Percentiles rank a stretch among this genome's conserved stretches.
These are phyloP conservation scores for Henicopernis longicauda DNA, from an alignment of 2,113 vertebrate genomes.

Conservation along the genomic window DNA sequence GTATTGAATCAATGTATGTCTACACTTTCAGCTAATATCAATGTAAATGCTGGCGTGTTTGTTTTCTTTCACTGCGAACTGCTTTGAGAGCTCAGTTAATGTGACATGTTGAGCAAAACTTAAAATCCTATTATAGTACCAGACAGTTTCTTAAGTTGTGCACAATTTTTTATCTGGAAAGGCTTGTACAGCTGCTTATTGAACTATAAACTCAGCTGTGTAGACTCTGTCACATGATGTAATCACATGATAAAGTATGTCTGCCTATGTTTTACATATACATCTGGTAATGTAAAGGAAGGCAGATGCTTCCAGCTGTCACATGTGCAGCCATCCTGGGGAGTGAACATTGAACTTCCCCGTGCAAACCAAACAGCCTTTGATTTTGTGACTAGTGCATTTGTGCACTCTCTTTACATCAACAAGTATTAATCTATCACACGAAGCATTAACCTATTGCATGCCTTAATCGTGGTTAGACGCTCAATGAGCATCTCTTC, in stretches of 20 bases:
- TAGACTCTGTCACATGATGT: neutral
- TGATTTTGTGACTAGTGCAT: neutral
- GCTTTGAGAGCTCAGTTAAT: neutral
- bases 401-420: neutral
- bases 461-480: neutral
- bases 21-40: neutral
- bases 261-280: neutral
- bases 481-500: neutral
- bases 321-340: accelerated
- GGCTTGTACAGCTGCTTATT: neutral
- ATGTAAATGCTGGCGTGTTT: neutral
- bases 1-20: neutral
- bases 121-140: neutral
- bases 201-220: neutral
- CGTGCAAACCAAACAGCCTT: neutral
- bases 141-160: neutral
- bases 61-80: neutral
- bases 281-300: no score
- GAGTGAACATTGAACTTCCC: neutral
- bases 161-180: neutral
- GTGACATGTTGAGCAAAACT: neutral
- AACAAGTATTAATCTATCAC: neutral
- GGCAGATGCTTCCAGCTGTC: neutral
- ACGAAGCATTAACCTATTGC: accelerated
- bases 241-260: accelerated